Evolutionary conservation across 2,113 vertebrate species (phyloP).

Genomic region (Erythrolamprus reginae): DNA sequence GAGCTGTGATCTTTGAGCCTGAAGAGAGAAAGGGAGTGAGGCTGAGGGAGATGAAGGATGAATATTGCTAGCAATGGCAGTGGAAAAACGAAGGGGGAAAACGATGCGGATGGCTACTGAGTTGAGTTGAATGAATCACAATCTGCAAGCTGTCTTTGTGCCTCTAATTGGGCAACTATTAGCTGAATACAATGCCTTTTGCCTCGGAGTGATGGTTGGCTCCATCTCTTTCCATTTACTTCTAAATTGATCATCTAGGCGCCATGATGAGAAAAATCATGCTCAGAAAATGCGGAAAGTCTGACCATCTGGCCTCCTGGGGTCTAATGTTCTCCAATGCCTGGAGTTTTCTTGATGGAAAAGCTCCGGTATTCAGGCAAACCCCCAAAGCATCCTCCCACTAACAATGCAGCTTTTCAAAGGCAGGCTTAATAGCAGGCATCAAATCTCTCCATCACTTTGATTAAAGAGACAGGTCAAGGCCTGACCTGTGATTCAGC

Average conservation of each 20-base stretch:
- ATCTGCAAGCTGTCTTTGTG: neutral
- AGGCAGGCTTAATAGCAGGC: constrained; percentile 3
- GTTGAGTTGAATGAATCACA: neutral
- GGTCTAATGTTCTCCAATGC: neutral
- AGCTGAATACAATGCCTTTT: neutral
- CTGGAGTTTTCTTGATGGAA: neutral
- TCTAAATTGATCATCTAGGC: constrained; percentile 10
- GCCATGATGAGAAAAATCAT: neutral
- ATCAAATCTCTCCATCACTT: neutral
- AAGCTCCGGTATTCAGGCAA: neutral
- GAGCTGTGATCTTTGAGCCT: neutral
- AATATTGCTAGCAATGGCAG: neutral
- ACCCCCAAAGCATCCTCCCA: neutral
- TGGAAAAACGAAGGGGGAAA: neutral
- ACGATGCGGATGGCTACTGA: neutral
- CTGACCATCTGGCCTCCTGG: neutral
- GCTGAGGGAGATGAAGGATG: neutral
- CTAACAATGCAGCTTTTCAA: neutral
- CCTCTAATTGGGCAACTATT: neutral
- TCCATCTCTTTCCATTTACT: constrained; percentile 20
- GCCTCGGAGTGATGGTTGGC: constrained; percentile 3
- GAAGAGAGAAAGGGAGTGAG: neutral
- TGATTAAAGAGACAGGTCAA: neutral
- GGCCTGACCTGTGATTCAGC: neutral
- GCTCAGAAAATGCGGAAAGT: constrained; percentile 16